phyloP scores from a whole-genome alignment of 2,888 invertebrate species.

The Helobdella robusta region DNA sequence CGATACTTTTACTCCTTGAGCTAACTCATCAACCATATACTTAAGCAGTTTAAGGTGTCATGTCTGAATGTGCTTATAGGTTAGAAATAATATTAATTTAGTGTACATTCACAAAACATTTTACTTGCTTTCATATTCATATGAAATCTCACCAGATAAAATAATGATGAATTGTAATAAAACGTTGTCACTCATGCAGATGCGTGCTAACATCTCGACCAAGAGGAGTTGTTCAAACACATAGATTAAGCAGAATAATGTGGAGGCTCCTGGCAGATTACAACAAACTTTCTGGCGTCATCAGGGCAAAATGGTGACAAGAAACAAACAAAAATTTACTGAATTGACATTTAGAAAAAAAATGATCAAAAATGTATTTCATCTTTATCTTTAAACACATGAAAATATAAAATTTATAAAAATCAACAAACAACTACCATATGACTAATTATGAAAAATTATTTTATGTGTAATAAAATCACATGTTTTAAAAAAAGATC shows the following conservation, averaged over 20 bases:
- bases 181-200: too few species aligned
- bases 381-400: not conserved
- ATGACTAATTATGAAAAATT: not conserved
- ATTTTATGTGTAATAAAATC: not conserved
- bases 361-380: not conserved
- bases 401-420: not conserved
- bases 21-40: too few species aligned
- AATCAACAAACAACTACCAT: not conserved
- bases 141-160: too few species aligned
- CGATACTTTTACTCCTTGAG: too few species aligned
- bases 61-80: too few species aligned
- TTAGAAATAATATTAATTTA: too few species aligned
- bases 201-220: slow-evolving; percentile 82
- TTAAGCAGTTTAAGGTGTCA: too few species aligned
- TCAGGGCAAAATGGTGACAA: slow-evolving; percentile 78
- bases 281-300: slow-evolving; percentile 80
- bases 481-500: not conserved
- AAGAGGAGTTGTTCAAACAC: slow-evolving; percentile 67
- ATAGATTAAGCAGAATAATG: slow-evolving; percentile 78
- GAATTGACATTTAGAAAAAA: not conserved
- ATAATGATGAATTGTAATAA: too few species aligned
- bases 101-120: too few species aligned
- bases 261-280: slow-evolving; percentile 86
- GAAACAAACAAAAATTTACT: slow-evolving; percentile 16
- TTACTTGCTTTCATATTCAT: too few species aligned